Evolutionary conservation across 2,888 invertebrate species (phyloP).

Genomic region (Argyresthia albistria): DNA sequence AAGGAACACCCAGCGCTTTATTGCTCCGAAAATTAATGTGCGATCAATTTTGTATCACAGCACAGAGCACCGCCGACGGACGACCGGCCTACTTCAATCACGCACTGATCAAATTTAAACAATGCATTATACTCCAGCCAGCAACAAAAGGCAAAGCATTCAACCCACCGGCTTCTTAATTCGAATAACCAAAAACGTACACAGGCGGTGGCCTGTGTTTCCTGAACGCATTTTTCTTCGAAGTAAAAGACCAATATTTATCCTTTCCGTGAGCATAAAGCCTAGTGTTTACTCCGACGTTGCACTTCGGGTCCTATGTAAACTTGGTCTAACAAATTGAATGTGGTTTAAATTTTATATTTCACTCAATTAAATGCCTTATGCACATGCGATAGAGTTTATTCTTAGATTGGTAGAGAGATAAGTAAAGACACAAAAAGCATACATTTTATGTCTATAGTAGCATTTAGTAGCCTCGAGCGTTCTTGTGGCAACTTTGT

Average conservation of each 20-base stretch:
- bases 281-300: conserved; percentile 60
- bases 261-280: conserved; percentile 63
- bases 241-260: conserved; percentile 64
- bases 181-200: conserved; percentile 64
- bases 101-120: conserved; percentile 26
- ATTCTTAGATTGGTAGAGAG: conserved; percentile 9
- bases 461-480: conserved; percentile 64
- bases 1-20: conserved; percentile 26
- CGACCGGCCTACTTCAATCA: conserved; percentile 29
- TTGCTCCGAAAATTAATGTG: conserved; percentile 43
- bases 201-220: conserved; percentile 51
- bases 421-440: conserved; percentile 45
- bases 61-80: conserved; percentile 11
- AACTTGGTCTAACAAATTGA: conserved; percentile 60
- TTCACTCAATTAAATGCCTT: background rate
- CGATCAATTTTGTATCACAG: conserved; percentile 34
- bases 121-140: conserved; percentile 25
- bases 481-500: conserved; percentile 54
- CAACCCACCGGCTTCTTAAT: conserved; percentile 40
- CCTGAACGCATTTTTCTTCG: conserved; percentile 67
- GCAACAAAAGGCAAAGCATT: conserved; percentile 36
- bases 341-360: conserved; percentile 19
- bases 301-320: conserved; percentile 69
- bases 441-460: conserved; percentile 56
- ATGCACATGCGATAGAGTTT: conserved; percentile 14